phyloP scores from a whole-genome alignment of 2,113 vertebrate species.

The Craseonycteris thonglongyai region DNA sequence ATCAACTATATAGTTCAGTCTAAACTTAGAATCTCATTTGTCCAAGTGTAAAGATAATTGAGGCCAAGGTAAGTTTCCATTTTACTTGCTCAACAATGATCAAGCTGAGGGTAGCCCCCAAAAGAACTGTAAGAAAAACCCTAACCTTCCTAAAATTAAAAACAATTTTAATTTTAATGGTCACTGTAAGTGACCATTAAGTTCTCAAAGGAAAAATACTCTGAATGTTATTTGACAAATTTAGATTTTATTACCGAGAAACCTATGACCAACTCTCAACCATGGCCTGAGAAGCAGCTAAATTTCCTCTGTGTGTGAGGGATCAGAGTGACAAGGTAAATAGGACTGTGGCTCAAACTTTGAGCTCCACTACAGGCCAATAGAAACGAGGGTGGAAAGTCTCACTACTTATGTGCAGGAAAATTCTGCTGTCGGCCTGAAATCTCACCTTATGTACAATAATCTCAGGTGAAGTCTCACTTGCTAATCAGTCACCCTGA shows the following conservation, averaged over 20 bases:
- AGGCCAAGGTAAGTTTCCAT: conserved; percentile 9
- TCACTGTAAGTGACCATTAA: conserved; percentile 44
- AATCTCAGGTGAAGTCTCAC: conserved; percentile 48
- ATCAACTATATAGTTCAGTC: not conserved
- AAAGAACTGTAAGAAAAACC: conserved; percentile 34
- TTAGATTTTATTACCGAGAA: conserved; percentile 61
- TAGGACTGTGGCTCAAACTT: not conserved
- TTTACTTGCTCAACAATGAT: conserved; percentile 18
- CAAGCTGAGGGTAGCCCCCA: not conserved
- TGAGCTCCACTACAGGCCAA: not conserved
- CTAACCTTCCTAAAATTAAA: conserved; percentile 23
- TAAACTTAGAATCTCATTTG: not conserved
- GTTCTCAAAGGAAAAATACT: conserved; percentile 59
- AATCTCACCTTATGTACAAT: not conserved
- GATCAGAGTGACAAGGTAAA: conserved; percentile 52
- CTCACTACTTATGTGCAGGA: conserved; percentile 31
- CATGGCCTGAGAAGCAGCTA: conserved; percentile 14
- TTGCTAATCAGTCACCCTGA: conserved; percentile 18
- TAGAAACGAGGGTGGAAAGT: not conserved
- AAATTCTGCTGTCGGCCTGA: conserved; percentile 36
- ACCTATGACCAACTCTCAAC: conserved; percentile 46
- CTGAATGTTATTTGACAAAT: conserved; percentile 54
- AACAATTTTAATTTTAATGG: conserved; percentile 51
- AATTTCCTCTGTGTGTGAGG: conserved; percentile 50
- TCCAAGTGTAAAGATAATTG: not conserved